Conservation (phyloP, 2,797 vertebrate species). For the Euthynnus affinis region DNA sequence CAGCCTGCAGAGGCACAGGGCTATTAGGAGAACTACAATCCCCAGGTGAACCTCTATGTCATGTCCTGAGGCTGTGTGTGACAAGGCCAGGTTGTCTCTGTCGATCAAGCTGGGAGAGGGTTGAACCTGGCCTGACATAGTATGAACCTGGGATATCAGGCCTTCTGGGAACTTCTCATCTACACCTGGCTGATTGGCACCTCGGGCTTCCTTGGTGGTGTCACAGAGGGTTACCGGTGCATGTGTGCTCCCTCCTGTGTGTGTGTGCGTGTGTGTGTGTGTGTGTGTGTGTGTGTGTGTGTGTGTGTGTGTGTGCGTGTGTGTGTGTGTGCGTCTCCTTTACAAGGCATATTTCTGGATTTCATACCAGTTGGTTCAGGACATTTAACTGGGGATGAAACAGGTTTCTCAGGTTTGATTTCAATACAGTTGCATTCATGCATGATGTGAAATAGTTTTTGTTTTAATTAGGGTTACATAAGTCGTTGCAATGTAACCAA, state of each 20-base stretch:
- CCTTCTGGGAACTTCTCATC: slow-evolving; percentile 76
- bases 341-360: slow-evolving; percentile 39
- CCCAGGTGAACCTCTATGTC: slow-evolving; percentile 78
- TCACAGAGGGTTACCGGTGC: slow-evolving; percentile 75
- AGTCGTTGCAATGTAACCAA: slow-evolving; percentile 15
- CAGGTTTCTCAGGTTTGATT: slow-evolving; percentile 32
- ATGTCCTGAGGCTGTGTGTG: slow-evolving; percentile 77
- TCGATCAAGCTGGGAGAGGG: slow-evolving; percentile 74
- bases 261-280: slow-evolving; percentile 12
- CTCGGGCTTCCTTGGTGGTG: slow-evolving; percentile 70
- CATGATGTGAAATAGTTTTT: slow-evolving; percentile 23
- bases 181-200: slow-evolving; percentile 79
- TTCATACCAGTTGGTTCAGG: slow-evolving; percentile 23
- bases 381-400: slow-evolving; percentile 25
- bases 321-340: background rate
- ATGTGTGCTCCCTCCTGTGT: slow-evolving; percentile 45
- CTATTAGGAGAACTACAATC: slow-evolving; percentile 84
- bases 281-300: too few species aligned
- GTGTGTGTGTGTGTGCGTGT: slow-evolving; percentile 33
- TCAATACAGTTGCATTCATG: slow-evolving; percentile 8
- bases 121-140: slow-evolving; percentile 69
- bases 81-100: slow-evolving; percentile 79
- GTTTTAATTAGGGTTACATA: slow-evolving; percentile 29
- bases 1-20: slow-evolving; percentile 69
- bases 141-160: slow-evolving; percentile 72